A percentile compares a stretch with the other conserved stretches of the same genome.
phyloP scores from a whole-genome alignment of 2,113 vertebrate species.

The Tragulus kanchil region DNA sequence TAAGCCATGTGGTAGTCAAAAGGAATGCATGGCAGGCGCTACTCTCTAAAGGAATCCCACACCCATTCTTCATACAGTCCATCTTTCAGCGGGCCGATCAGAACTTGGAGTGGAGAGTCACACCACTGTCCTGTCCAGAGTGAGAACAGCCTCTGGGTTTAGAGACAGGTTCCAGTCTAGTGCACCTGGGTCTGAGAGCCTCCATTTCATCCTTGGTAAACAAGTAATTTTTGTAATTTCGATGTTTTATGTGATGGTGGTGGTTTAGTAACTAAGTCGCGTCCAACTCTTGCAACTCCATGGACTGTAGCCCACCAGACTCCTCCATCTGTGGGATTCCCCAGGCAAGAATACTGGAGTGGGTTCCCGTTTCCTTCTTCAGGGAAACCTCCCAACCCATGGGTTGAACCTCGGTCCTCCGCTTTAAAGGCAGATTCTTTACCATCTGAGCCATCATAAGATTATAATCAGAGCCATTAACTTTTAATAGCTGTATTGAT shows the following conservation, averaged over 20 bases:
- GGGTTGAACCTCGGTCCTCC: too few species aligned
- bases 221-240: background rate
- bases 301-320: too few species aligned
- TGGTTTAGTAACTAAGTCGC: too few species aligned
- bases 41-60: background rate
- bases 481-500: slow-evolving; percentile 44
- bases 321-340: too few species aligned
- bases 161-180: background rate
- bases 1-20: background rate
- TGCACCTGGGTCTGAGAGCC: background rate
- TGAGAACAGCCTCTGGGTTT: background rate
- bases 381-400: too few species aligned
- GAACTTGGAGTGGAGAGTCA: background rate
- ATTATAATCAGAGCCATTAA: background rate
- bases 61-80: background rate
- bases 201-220: background rate
- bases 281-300: too few species aligned
- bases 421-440: too few species aligned
- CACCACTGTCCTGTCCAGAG: background rate
- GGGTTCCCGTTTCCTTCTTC: too few species aligned
- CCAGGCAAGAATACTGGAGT: too few species aligned
- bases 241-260: background rate
- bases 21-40: background rate
- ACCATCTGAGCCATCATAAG: too few species aligned
- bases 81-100: background rate